A percentile compares a stretch with the other conserved stretches of the same genome.
Evolutionary conservation across 2,888 invertebrate genomes (phyloP).

Genomic region (Magallana nippona): DNA sequence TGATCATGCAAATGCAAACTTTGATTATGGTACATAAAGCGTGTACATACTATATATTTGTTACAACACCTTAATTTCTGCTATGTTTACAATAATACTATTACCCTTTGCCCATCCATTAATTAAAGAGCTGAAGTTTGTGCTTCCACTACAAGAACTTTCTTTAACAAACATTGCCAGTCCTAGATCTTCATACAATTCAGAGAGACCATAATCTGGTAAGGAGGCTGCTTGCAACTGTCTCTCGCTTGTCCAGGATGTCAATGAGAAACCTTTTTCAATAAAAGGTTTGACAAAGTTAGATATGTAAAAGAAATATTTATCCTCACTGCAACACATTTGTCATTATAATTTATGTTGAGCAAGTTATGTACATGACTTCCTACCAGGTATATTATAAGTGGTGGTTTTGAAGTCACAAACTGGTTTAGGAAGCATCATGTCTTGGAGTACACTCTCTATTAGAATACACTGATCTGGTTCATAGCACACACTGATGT

Average conservation of each 20-base stretch:
- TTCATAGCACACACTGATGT: constrained; percentile 50
- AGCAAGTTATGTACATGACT: too few relatives aligned
- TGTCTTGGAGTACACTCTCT: constrained; percentile 25
- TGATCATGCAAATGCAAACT: too few relatives aligned
- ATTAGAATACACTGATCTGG: constrained; percentile 10
- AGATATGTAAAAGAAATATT: too few relatives aligned
- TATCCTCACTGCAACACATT: too few relatives aligned
- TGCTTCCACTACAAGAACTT: constrained; percentile 6
- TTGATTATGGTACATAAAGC: too few relatives aligned
- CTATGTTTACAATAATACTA: too few relatives aligned
- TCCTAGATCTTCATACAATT: constrained; percentile 11
- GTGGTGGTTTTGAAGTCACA: constrained; percentile 31
- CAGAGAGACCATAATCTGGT: not conserved
- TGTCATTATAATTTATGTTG: too few relatives aligned
- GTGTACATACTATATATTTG: too few relatives aligned
- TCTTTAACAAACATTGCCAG: not conserved
- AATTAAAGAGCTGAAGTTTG: constrained; percentile 2
- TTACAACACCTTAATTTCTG: too few relatives aligned
- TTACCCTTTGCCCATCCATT: constrained; percentile 9
- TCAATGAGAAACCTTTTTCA: not conserved
- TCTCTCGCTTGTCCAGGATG: not conserved
- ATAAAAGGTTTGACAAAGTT: too few relatives aligned
- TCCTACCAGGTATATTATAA: constrained; percentile 38
- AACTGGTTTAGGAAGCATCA: constrained; percentile 27
- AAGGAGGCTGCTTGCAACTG: not conserved